Base-by-base conservation (phyloP, 2,797 vertebrate genomes). In the Leptoclinus maculatus region DNA sequence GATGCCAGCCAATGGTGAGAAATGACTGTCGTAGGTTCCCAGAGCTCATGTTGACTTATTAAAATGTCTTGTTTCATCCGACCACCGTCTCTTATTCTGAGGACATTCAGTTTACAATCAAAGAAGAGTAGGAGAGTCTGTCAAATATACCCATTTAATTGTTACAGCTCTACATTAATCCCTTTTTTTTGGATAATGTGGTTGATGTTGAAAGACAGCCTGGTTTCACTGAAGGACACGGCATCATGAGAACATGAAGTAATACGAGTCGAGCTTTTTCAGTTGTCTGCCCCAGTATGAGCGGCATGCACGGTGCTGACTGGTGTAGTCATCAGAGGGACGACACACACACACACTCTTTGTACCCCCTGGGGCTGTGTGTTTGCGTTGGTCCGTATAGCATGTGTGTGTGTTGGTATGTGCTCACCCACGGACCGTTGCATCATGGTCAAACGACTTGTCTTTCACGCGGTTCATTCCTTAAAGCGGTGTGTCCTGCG, bases 401-500 rank as follows among this genome's bases (percentile, higher is more conserved):
- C 83, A 85, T 89, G 89, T 77, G 76, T 77, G 76, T 83, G 76
- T 82, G 86, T 76, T 38, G 90, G 91, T 80, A 91, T 93, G 91
- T 68, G 84, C 92, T 45, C 39, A 36, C 76, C 11, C 82, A 38
- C 53, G 6, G 17, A 45, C 77, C 72, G 78, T 79, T 73, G 60
- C 63, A 82, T 90, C 74, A 47, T 79, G 91, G 89, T 92, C 78
- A 93, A 95, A 93, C 79, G 91, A 72, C 57, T 96, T 87, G 83
- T 95, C 95, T 93, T 94, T 93, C 95, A 95, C 89, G 76, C 71
- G 83, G 74, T 82, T 91, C 87, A 4, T 53, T 85, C 91, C 80
- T 66, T 86, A 68, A 83, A 94, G 92, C 94, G 90, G 94, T 90
- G 89, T 23, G 47, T 92, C 92, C 90, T 93, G 92, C 95, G 92